Evolutionary conservation across 30 jellyfish, hydroid and myxozoan species (phyloP).

Genomic region (Pelagia noctiluca): DNA sequence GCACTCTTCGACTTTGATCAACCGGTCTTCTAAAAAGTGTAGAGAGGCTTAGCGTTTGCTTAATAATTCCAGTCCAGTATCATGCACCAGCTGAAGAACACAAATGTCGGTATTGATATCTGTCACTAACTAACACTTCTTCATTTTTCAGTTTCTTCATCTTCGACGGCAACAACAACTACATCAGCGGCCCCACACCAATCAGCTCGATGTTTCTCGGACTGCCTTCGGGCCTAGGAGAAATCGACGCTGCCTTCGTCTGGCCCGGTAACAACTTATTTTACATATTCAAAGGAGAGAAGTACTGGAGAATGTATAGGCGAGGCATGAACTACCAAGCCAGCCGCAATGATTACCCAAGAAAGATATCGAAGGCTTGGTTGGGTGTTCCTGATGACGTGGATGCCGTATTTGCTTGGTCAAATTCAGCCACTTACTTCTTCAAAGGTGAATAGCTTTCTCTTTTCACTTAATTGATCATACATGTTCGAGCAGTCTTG

Average conservation of each 20-base stretch:
- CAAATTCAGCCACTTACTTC: conserved; percentile 80
- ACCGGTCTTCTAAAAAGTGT: not conserved
- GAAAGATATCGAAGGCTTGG: conserved; percentile 75
- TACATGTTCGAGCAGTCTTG: not conserved
- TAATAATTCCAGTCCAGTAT: not conserved
- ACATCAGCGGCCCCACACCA: conserved; percentile 56
- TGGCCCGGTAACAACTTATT: conserved; percentile 75
- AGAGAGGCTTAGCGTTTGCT: not conserved
- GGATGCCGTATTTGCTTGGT: conserved; percentile 83
- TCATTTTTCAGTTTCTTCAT: conserved; percentile 66
- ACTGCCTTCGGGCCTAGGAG: conserved; percentile 63
- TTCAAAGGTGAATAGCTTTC: conserved; percentile 75
- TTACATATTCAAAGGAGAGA: conserved; percentile 85
- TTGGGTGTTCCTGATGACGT: conserved; percentile 74
- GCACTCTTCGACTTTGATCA: not conserved
- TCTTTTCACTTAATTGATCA: not conserved
- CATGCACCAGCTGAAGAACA: too few species aligned
- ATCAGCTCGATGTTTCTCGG: conserved; percentile 75
- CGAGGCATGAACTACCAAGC: conserved; percentile 17
- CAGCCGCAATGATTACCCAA: conserved; percentile 61
- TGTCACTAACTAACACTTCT: not conserved
- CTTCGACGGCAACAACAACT: conserved; percentile 47
- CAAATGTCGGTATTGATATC: too few species aligned
- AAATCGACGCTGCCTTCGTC: conserved; percentile 82
- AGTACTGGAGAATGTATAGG: conserved; percentile 64